phyloP scores from a whole-genome alignment of 2,888 invertebrate genomes.

The Cheilosia variabilis region DNA sequence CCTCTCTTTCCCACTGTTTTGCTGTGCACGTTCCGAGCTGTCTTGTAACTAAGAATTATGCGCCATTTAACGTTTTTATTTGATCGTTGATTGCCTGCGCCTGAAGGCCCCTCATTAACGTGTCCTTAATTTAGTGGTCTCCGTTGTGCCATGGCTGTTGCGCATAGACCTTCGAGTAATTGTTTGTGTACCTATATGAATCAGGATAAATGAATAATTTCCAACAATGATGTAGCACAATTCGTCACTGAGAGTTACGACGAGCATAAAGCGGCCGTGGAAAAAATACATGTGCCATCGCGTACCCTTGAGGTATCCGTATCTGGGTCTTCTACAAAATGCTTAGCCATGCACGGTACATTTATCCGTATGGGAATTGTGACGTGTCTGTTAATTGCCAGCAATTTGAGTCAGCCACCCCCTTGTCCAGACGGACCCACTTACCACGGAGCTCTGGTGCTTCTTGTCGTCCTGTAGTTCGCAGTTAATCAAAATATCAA shows the following conservation, averaged over 20 bases:
- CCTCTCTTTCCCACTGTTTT: slow-evolving; percentile 41
- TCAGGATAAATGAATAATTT: slow-evolving; percentile 63
- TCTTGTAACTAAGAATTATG: slow-evolving; percentile 77
- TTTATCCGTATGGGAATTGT: slow-evolving; percentile 47
- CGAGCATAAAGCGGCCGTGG: too few relatives aligned
- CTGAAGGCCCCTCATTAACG: slow-evolving; percentile 72
- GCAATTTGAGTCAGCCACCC: slow-evolving; percentile 67
- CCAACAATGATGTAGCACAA: slow-evolving; percentile 40
- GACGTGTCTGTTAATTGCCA: slow-evolving; percentile 77
- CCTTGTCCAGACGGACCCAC: slow-evolving; percentile 18
- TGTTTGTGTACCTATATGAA: slow-evolving; percentile 59
- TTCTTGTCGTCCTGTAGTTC: slow-evolving; percentile 74
- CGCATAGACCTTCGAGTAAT: slow-evolving; percentile 44
- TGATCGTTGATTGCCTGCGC: slow-evolving; percentile 76
- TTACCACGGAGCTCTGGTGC: slow-evolving; percentile 5
- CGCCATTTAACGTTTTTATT: slow-evolving; percentile 77
- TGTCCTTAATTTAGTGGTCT: slow-evolving; percentile 66
- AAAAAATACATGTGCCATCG: slow-evolving; percentile 48
- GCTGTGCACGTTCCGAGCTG: slow-evolving; percentile 44
- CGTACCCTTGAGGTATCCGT: slow-evolving; percentile 47
- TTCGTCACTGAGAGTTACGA: slow-evolving; percentile 40
- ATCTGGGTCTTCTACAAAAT: neutral
- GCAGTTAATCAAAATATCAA: slow-evolving; percentile 84
- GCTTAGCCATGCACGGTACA: neutral
- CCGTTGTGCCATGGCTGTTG: slow-evolving; percentile 25